phyloP scores from a whole-genome alignment of 2,888 invertebrate genomes.

The Caenorhabditis sulstoni region DNA sequence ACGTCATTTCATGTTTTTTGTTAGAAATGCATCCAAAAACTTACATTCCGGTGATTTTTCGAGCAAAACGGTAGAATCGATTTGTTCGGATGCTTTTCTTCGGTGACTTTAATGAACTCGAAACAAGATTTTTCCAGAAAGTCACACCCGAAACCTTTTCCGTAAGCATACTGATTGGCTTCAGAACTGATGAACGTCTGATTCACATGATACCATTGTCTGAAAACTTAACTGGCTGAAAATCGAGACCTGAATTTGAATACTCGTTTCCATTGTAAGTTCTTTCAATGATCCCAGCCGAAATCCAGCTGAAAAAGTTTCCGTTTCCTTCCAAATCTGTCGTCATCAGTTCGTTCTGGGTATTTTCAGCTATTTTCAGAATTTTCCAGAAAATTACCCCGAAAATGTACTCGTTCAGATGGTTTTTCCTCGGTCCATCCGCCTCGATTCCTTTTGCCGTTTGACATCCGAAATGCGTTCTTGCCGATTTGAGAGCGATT shows the following conservation, averaged over 20 bases:
- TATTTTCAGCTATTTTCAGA: neutral
- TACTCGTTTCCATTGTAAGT: conserved; percentile 68
- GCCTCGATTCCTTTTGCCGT: conserved; percentile 68
- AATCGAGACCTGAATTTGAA: neutral
- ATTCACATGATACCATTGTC: conserved; percentile 69
- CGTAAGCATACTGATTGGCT: conserved; percentile 65
- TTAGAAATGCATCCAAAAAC: neutral
- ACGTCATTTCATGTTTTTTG: neutral
- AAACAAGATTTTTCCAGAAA: conserved; percentile 67
- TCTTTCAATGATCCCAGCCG: conserved; percentile 71
- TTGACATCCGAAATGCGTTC: conserved; percentile 65
- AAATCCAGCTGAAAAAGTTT: conserved; percentile 71
- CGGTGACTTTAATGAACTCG: conserved; percentile 58
- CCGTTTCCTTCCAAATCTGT: conserved; percentile 57
- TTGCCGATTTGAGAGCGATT: conserved; percentile 35
- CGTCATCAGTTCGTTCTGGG: conserved; percentile 77
- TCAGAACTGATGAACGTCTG: conserved; percentile 52
- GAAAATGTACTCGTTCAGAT: conserved; percentile 73
- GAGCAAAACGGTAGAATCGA: conserved; percentile 37
- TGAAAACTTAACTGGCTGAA: neutral
- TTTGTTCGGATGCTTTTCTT: neutral
- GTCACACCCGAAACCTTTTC: conserved; percentile 66
- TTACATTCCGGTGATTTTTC: conserved; percentile 22
- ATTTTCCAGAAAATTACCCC: conserved; percentile 59
- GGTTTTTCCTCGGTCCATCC: conserved; percentile 65